phyloP scores from a whole-genome alignment of 2,888 invertebrate species.

The Mongoloraphidia duomilia region DNA sequence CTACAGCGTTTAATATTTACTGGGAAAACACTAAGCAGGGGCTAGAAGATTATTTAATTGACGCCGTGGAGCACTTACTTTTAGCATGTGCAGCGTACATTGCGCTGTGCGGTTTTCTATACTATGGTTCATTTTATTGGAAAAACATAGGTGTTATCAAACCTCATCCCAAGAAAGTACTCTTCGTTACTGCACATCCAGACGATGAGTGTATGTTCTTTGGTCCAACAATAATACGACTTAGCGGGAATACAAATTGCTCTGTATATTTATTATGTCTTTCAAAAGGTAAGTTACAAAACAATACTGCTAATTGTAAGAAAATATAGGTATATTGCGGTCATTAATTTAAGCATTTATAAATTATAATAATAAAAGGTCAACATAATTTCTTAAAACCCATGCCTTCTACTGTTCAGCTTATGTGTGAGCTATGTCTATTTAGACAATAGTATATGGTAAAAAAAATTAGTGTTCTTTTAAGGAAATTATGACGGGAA shows the following conservation, averaged over 20 bases:
- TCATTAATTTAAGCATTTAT: too few species aligned
- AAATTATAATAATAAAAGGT: too few species aligned
- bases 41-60: slow-evolving; percentile 29
- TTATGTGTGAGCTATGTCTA: too few species aligned
- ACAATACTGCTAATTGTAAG: neutral
- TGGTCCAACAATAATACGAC: slow-evolving; percentile 69
- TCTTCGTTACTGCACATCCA: slow-evolving; percentile 87
- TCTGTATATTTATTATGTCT: slow-evolving; percentile 72
- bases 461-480: neutral
- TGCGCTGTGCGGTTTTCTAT: slow-evolving; percentile 35
- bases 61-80: slow-evolving; percentile 40
- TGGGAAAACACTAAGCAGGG: too few species aligned
- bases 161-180: slow-evolving; percentile 42
- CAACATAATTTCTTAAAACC: neutral
- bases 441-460: too few species aligned
- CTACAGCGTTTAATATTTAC: too few species aligned
- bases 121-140: slow-evolving; percentile 26
- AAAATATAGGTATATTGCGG: too few species aligned
- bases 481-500: slow-evolving; percentile 30
- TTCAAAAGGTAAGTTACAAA: slow-evolving; percentile 50
- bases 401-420: too few species aligned
- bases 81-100: slow-evolving; percentile 34
- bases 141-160: slow-evolving; percentile 34
- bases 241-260: slow-evolving; percentile 45
- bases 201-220: slow-evolving; percentile 99